A percentile compares a stretch with the other conserved stretches of the same genome.
These are phyloP conservation scores for Phallusia fumigata DNA, from an alignment of 23 tunicate species.

Conservation along the genomic window DNA sequence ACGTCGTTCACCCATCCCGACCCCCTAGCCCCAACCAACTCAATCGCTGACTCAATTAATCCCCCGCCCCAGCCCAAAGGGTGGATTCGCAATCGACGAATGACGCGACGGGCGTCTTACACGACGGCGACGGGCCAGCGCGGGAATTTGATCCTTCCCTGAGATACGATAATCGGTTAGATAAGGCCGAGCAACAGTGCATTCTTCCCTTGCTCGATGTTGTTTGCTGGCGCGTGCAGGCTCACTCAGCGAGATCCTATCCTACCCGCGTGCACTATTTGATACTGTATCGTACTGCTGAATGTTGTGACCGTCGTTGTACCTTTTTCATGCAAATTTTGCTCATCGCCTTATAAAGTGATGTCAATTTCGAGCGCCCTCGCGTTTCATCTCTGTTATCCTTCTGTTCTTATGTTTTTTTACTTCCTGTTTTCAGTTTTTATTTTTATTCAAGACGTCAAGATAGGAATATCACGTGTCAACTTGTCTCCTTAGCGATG, in stretches of 20 bases:
- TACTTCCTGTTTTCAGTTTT: background rate
- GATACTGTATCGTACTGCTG: background rate
- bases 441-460: background rate
- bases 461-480: no score
- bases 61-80: background rate
- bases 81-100: background rate
- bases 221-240: background rate
- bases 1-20: background rate
- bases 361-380: background rate
- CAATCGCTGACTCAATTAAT: constrained; percentile 7
- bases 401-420: background rate
- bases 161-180: background rate
- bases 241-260: background rate
- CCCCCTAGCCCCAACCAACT: background rate
- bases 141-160: background rate
- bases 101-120: background rate
- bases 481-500: no score
- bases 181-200: background rate
- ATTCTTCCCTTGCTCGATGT: background rate
- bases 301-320: background rate
- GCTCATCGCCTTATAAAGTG: background rate
- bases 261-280: background rate
- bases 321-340: background rate
- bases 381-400: background rate
- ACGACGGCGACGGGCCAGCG: background rate